These are phyloP conservation scores for Eonycteris spelaea DNA, from an alignment of 2,113 vertebrate species.

Conservation along the genomic window DNA sequence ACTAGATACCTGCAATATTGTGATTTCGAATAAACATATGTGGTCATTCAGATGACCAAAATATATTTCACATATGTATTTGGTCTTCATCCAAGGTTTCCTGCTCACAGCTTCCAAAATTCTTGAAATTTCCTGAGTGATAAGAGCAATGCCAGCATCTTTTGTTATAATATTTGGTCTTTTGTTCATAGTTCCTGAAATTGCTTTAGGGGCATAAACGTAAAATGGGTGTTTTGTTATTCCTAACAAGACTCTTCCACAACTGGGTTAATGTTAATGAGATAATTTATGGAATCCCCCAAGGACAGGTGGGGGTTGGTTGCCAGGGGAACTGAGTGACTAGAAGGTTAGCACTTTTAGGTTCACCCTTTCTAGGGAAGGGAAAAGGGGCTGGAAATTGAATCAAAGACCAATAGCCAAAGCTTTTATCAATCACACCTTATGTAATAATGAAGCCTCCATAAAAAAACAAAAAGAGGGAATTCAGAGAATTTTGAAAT, in stretches of 20 bases:
- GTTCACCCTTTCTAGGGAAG: background rate
- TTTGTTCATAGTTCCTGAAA: background rate
- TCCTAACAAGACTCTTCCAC: background rate
- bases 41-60: background rate
- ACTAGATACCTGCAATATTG: background rate
- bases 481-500: background rate
- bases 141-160: background rate
- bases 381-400: background rate
- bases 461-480: background rate
- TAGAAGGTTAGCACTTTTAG: background rate
- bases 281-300: background rate
- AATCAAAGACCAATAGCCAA: background rate
- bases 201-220: background rate
- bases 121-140: background rate
- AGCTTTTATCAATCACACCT: background rate
- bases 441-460: background rate
- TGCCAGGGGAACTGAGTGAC: background rate
- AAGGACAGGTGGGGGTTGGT: background rate
- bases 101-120: background rate
- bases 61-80: background rate
- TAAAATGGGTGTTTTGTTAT: background rate
- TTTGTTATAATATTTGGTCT: background rate
- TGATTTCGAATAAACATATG: background rate
- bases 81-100: background rate
- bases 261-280: background rate